Conservation (phyloP, 2,113 vertebrate genomes). For the Stegostoma tigrinum region DNA sequence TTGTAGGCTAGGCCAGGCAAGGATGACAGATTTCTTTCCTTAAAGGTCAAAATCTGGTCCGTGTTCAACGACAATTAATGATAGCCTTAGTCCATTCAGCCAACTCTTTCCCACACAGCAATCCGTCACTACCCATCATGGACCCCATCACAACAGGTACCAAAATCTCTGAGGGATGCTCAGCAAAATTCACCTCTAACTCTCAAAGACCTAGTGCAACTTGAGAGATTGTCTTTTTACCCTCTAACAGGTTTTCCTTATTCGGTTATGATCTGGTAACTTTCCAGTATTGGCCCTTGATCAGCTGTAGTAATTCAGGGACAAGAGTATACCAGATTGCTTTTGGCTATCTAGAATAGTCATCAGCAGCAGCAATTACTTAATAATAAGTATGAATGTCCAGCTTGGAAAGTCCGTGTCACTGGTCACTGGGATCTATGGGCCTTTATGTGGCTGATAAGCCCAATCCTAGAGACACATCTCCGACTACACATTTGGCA, state of each 20-base stretch:
- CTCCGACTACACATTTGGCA: too few relatives aligned
- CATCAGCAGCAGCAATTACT: background rate
- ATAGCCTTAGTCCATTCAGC: background rate
- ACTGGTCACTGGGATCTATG: too few relatives aligned
- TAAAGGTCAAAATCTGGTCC: too few relatives aligned
- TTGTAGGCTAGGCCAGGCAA: too few relatives aligned
- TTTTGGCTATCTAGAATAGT: background rate
- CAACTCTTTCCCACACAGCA: background rate
- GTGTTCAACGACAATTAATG: too few relatives aligned
- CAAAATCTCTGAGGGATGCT: background rate
- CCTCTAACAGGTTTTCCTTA: background rate
- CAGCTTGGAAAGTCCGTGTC: too few relatives aligned
- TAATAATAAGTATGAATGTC: too few relatives aligned
- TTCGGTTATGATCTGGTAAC: background rate
- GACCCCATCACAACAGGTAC: background rate
- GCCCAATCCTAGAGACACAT: too few relatives aligned
- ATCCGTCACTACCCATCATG: background rate
- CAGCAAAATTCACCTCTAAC: background rate
- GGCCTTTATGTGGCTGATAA: too few relatives aligned
- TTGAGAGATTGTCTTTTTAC: background rate
- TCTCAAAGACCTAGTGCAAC: background rate
- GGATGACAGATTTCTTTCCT: too few relatives aligned
- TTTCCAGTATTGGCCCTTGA: background rate
- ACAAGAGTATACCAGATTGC: background rate
- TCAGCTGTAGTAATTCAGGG: background rate